Base-by-base conservation (phyloP, 2,113 vertebrate genomes). In the Osmerus mordax region DNA sequence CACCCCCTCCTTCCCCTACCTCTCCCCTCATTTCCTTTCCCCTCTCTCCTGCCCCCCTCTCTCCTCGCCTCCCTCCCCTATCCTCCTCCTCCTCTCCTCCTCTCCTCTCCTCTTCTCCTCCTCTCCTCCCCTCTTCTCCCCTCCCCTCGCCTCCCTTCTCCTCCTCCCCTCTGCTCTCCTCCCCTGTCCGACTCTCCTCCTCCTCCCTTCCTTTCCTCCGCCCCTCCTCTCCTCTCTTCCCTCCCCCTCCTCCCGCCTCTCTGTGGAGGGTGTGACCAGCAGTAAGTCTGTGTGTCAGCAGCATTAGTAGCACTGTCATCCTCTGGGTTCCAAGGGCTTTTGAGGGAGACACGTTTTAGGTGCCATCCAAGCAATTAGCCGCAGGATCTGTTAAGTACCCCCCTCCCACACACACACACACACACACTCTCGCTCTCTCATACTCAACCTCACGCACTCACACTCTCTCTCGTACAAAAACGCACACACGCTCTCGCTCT, bases 261-360 rank as follows among this genome's bases (percentile, higher is more conserved):
- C 16, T 63, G 61, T 28, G 25, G 29, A 63, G 18, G 7, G 29
- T 28, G 52, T 19, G 67, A 19, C 28, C 47, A 63, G 25, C 52
- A 11, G 9, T 19, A 18, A 53, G 69, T 70, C 78, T 72, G 70
- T 80, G 72, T 84, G 76, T 84, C 79, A 78, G 84, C 84, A 84
- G 76, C 77, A 74, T 73, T 70, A 67, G 69, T 68, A 28, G 53
- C 56, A 60, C 47, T 21, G 62, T 64, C 66, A 18, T 72, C 13
- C 64, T 78, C 70, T 69, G 59, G 73, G 69, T 73, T 88, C 81
- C 84, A 86, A 88, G 87, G 80, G 78, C 70, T 83, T 84, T 85
- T 84, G 75, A 82, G 81, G 79, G 78, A 81, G 85, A 85, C 81
- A 1, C 16, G 71, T 65, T 79, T 87, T 75, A 86, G 84, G 83